Evolutionary conservation across 53 echinoderm and acorn worm genomes (phyloP).

Genomic region (Actinopyga echinites): DNA sequence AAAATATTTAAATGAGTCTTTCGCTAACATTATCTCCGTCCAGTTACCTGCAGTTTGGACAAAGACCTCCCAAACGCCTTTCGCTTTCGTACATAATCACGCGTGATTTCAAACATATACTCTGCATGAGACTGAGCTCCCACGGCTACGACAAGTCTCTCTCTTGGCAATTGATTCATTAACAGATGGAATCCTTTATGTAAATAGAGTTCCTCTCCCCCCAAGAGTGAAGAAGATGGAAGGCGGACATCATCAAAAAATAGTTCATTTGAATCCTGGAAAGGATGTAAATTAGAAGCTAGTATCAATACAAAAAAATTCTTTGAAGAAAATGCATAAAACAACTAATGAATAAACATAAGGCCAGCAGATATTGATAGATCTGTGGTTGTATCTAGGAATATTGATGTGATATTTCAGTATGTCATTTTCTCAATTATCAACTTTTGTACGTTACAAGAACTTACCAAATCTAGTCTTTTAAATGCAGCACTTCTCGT

Average conservation of each 20-base stretch:
- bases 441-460: no score
- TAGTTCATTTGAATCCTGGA: conserved; percentile 52
- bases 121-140: conserved; percentile 34
- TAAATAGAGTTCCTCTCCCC: conserved; percentile 8
- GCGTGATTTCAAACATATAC: conserved; percentile 59
- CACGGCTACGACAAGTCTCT: conserved; percentile 32
- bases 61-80: conserved; percentile 64
- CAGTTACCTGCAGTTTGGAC: conserved; percentile 41
- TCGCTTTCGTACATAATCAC: conserved; percentile 51
- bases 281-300: background rate
- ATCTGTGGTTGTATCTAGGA: no score
- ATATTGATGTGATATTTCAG: no score
- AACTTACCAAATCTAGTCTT: no score
- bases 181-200: conserved; percentile 52
- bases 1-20: no score
- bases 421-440: no score
- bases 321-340: no score
- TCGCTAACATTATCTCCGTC: no score
- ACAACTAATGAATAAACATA: no score
- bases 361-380: no score
- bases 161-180: conserved; percentile 62
- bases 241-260: conserved; percentile 67
- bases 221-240: conserved; percentile 44
- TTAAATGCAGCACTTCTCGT: no score
- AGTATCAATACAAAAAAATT: no score